These are phyloP conservation scores for Dioctria linearis DNA, from an alignment of 2,888 invertebrate genomes.

Conservation along the genomic window DNA sequence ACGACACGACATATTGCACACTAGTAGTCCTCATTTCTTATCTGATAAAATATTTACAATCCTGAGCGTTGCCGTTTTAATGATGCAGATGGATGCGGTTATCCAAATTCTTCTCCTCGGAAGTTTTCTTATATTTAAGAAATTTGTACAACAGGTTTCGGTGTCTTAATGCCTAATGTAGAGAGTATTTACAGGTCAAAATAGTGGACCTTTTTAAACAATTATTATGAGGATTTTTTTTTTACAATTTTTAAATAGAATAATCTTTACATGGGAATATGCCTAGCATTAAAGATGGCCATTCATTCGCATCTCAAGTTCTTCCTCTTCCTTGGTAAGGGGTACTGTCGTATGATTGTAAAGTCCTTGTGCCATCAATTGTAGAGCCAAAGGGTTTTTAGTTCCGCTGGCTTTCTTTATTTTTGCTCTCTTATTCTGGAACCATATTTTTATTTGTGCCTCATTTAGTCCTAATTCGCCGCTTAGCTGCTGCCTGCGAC, in stretches of 20 bases:
- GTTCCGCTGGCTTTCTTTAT: constrained; percentile 93
- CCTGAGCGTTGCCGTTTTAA: not conserved
- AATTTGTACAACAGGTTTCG: constrained; percentile 47
- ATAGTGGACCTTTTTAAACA: not conserved
- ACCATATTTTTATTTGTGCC: constrained; percentile 98
- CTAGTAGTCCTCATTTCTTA: constrained; percentile 7
- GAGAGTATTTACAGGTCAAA: constrained; percentile 40
- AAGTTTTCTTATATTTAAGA: constrained; percentile 9
- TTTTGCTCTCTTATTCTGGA: constrained; percentile 97
- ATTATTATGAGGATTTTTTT: not conserved
- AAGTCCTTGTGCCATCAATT: constrained; percentile 94
- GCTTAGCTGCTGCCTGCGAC: constrained; percentile 91
- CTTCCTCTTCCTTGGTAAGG: constrained; percentile 82
- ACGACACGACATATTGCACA: constrained; percentile 38
- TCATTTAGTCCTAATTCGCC: constrained; percentile 93
- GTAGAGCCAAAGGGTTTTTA: constrained; percentile 88
- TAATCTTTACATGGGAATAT: not conserved
- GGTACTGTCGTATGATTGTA: constrained; percentile 91
- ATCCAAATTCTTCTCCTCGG: not conserved
- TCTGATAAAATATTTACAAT: constrained; percentile 1
- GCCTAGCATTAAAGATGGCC: constrained; percentile 63
- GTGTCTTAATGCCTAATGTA: constrained; percentile 3
- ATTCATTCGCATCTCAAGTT: constrained; percentile 74
- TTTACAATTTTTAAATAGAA: not conserved
- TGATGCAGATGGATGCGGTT: not conserved